Evolutionary conservation across 2,797 vertebrate species (phyloP), one percentile per base, ranked within the genome.

Genomic region (Pogonophryne albipinna): DNA sequence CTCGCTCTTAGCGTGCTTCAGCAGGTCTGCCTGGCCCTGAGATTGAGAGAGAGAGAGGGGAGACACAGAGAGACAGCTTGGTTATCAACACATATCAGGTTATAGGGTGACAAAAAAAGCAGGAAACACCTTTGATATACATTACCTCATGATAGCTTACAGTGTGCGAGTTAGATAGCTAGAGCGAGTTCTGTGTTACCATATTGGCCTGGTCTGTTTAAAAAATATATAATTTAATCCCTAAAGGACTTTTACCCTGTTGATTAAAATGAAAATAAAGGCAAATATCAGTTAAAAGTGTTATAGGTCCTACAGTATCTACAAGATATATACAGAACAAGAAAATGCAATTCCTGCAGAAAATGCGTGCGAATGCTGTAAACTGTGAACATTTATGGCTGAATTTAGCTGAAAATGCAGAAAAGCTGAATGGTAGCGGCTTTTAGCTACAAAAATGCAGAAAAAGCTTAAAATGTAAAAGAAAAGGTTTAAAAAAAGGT

Each of bases 21-120:
- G 93, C 81, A 98, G 94, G 81, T 98, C 97, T 0, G 97, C 97
- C 81, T 98, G 97, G 84, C 97, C 97, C 97, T 98, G 83, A 71
- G 55, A 46, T 0, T 1, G 0, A 79, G 19, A 77, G 7, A 73
- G 2, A 38, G 34, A 4, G 34, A 6, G 8, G 7, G 34, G 14
- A 44, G 41, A 64, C 11, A 56, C 5, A 51, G 4, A 58, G 6
- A 73, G 16, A 45, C 0, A 61, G 1, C 56, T 42, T 44, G 46
- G 60, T 70, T 23, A 64, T 19, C 16, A 49, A 17, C 27, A 20
- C 34, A 46, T 10, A 51, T 69, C 8, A 19, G 41, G 59, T 62
- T 49, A 47, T 13, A 45, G 51, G 31, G 12, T 1, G 13, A 61
- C 51, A 59, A 16, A 63, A 70, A 20, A 17, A 53, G 1, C 16